Percentiles rank a stretch among this genome's conserved stretches.
These are phyloP conservation scores for Drosophila ercepeae DNA, from an alignment of 1,140 invertebrate genomes.

Conservation along the genomic window DNA sequence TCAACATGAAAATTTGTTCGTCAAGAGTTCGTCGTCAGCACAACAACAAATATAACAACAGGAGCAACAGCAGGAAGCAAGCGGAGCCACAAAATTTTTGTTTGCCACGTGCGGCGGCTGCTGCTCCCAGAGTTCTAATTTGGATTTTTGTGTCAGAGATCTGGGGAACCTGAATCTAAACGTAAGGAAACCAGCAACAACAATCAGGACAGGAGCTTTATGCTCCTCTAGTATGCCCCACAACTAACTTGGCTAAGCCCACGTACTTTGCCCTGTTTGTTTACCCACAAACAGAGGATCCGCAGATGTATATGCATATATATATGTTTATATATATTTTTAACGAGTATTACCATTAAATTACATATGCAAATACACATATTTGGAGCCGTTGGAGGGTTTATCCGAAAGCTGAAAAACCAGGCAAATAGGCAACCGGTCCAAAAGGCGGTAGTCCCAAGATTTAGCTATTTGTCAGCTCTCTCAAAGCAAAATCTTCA, in stretches of 20 bases:
- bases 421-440: constrained; percentile 30
- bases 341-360: constrained; percentile 80
- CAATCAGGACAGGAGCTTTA: constrained; percentile 4
- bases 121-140: constrained; percentile 63
- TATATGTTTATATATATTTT: constrained; percentile 62
- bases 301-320: constrained; percentile 51
- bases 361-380: constrained; percentile 80
- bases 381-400: constrained; percentile 42
- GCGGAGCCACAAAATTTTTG: constrained; percentile 42
- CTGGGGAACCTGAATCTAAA: constrained; percentile 9
- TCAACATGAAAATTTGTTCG: constrained; percentile 78
- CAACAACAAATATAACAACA: constrained; percentile 37
- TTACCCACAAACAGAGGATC: constrained; percentile 30
- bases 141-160: constrained; percentile 41
- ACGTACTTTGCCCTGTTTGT: constrained; percentile 56
- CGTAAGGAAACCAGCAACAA: neutral
- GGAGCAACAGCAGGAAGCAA: constrained; percentile 8
- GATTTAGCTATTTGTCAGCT: constrained; percentile 77
- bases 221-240: constrained; percentile 32
- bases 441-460: constrained; percentile 37
- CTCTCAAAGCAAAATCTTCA: constrained; percentile 65
- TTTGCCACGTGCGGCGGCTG: constrained; percentile 56
- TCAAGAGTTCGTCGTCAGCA: constrained; percentile 71
- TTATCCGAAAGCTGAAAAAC: constrained; percentile 24
- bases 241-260: constrained; percentile 58